Conservation (phyloP, 1,140 invertebrate species). For the Frieseomelitta varia region DNA sequence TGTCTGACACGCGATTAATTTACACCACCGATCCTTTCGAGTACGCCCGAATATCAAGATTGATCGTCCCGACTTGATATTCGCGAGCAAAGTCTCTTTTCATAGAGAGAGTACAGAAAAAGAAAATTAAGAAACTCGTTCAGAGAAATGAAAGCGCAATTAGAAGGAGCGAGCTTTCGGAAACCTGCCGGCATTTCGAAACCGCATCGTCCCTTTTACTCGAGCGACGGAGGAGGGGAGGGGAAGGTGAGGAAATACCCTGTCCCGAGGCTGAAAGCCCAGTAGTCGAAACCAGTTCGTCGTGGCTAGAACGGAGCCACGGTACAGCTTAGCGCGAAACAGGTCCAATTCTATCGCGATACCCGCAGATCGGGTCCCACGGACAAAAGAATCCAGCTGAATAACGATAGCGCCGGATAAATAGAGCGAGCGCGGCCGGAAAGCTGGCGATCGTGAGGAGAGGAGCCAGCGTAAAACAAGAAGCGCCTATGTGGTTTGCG, state of each 20-base stretch:
- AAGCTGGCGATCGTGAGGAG: slow-evolving; percentile 7
- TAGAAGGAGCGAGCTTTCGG: background rate
- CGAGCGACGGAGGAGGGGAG: too few relatives aligned
- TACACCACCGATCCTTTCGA: too few relatives aligned
- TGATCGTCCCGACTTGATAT: too few relatives aligned
- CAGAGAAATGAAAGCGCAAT: background rate
- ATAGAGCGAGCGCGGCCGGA: slow-evolving; percentile 6
- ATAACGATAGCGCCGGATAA: slow-evolving; percentile 41
- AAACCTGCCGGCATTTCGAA: background rate
- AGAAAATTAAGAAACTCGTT: too few relatives aligned
- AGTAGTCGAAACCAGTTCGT: slow-evolving; percentile 22
- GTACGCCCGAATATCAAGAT: too few relatives aligned
- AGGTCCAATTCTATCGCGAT: slow-evolving; percentile 31
- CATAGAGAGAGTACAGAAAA: too few relatives aligned
- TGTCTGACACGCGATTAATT: too few relatives aligned
- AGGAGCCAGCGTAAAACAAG: slow-evolving; percentile 49
- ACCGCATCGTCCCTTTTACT: background rate
- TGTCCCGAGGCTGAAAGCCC: slow-evolving; percentile 13
- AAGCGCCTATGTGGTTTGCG: slow-evolving; percentile 52
- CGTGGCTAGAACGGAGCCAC: background rate
- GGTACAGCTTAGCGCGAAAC: background rate
- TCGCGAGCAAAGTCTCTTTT: too few relatives aligned
- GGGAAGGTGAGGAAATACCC: background rate
- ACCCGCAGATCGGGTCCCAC: background rate
- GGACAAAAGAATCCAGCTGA: slow-evolving; percentile 30